Evolutionary conservation across 2,888 invertebrate species (phyloP).

Genomic region (Azorinus chamasolen): DNA sequence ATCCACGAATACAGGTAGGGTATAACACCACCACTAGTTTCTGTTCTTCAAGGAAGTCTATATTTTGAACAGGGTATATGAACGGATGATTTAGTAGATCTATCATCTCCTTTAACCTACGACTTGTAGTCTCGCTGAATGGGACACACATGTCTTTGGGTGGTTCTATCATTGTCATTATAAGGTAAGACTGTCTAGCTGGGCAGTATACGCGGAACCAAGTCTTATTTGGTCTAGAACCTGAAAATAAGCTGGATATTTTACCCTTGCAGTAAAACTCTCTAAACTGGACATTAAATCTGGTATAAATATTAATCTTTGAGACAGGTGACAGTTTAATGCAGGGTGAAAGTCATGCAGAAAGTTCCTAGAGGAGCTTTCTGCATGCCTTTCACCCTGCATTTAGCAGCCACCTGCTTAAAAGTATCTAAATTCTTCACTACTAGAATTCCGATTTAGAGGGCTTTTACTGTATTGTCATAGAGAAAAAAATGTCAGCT

Average conservation of each 20-base stretch:
- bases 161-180: conserved; percentile 90
- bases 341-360: too few relatives aligned
- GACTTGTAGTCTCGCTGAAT: conserved; percentile 90
- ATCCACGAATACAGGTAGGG: conserved; percentile 94
- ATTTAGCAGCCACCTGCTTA: too few relatives aligned
- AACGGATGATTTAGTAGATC: conserved; percentile 93
- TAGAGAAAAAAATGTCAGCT: too few relatives aligned
- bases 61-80: conserved; percentile 95
- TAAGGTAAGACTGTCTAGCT: conserved; percentile 92
- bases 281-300: too few relatives aligned
- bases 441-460: too few relatives aligned
- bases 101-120: conserved; percentile 92
- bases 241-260: conserved; percentile 80
- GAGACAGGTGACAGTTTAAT: too few relatives aligned
- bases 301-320: too few relatives aligned
- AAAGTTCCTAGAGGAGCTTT: too few relatives aligned
- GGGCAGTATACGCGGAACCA: conserved; percentile 96
- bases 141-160: conserved; percentile 89
- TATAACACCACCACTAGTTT: conserved; percentile 91
- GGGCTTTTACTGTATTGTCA: too few relatives aligned
- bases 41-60: conserved; percentile 90
- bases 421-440: too few relatives aligned
- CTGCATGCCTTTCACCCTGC: too few relatives aligned
- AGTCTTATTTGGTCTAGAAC: conserved; percentile 94
- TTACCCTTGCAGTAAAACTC: too few relatives aligned